These are phyloP conservation scores for Mustelus asterias DNA, from an alignment of 2,113 vertebrate genomes.

Conservation along the genomic window DNA sequence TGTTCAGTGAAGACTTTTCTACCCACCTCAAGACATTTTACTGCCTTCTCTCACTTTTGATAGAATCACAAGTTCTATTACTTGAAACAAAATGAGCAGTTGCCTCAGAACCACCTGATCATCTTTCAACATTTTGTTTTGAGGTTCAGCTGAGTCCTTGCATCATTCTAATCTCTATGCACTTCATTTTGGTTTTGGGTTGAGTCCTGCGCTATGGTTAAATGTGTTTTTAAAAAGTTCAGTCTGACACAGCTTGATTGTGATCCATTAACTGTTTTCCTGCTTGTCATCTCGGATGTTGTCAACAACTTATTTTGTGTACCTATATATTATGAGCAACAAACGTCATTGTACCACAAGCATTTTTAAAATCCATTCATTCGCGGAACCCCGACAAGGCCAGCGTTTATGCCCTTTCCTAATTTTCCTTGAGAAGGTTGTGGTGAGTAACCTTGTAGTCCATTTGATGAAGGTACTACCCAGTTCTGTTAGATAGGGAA, in stretches of 20 bases:
- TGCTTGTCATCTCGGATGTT: background rate
- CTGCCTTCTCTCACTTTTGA: background rate
- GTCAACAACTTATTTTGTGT: background rate
- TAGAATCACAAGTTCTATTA: background rate
- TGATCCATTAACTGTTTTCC: background rate
- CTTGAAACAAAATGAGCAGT: background rate
- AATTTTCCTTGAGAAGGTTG: too few relatives aligned
- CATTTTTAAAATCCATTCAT: background rate
- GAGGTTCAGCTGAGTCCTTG: background rate
- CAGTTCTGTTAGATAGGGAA: too few relatives aligned
- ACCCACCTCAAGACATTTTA: background rate
- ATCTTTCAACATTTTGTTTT: background rate
- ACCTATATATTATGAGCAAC: background rate
- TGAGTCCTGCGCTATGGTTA: background rate
- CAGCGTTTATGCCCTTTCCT: too few relatives aligned
- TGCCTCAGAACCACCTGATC: background rate
- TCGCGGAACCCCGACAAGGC: too few relatives aligned
- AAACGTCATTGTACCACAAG: background rate
- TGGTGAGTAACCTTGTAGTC: too few relatives aligned
- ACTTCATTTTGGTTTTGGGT: background rate
- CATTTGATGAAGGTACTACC: too few relatives aligned
- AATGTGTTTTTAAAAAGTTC: background rate
- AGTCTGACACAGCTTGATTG: background rate
- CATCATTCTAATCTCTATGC: background rate
- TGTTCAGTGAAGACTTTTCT: background rate